Evolutionary conservation across 1,140 invertebrate genomes (phyloP).

Genomic region (Anthonomus grandis): DNA sequence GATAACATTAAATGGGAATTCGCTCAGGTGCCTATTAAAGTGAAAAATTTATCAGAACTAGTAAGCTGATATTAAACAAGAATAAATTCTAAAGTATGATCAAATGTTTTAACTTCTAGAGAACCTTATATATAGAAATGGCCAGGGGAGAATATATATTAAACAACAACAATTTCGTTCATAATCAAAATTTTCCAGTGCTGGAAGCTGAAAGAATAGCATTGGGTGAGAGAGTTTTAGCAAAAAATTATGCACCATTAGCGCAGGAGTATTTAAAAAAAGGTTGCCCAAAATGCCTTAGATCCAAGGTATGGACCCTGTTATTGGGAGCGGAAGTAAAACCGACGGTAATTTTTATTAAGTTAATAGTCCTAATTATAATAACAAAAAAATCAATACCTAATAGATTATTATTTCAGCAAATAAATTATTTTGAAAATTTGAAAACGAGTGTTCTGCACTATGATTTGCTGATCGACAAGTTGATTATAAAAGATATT

Average conservation of each 20-base stretch:
- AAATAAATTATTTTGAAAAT: slow-evolving; percentile 76
- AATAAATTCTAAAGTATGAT: neutral
- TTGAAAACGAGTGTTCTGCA: slow-evolving; percentile 80
- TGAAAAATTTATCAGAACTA: slow-evolving; percentile 77
- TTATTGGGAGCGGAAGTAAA: slow-evolving; percentile 74
- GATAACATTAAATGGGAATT: slow-evolving; percentile 79
- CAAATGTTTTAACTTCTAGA: slow-evolving; percentile 53
- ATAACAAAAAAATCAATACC: neutral
- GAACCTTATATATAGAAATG: slow-evolving; percentile 65
- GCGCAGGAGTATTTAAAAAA: slow-evolving; percentile 83
- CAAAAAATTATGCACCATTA: slow-evolving; percentile 67
- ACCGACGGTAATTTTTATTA: slow-evolving; percentile 24
- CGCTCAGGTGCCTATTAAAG: slow-evolving; percentile 78
- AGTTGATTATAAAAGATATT: slow-evolving; percentile 93
- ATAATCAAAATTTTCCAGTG: slow-evolving; percentile 53
- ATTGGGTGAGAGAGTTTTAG: slow-evolving; percentile 64
- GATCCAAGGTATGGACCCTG: slow-evolving; percentile 77
- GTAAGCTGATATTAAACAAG: slow-evolving; percentile 50
- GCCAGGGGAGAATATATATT: slow-evolving; percentile 64
- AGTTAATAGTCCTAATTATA: neutral
- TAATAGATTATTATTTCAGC: slow-evolving; percentile 57
- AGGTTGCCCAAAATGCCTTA: slow-evolving; percentile 73
- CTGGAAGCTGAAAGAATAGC: slow-evolving; percentile 65
- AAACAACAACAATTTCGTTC: slow-evolving; percentile 61
- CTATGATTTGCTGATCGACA: slow-evolving; percentile 90